phyloP scores from a whole-genome alignment of 2,888 invertebrate genomes.

The Archips crataeganus region DNA sequence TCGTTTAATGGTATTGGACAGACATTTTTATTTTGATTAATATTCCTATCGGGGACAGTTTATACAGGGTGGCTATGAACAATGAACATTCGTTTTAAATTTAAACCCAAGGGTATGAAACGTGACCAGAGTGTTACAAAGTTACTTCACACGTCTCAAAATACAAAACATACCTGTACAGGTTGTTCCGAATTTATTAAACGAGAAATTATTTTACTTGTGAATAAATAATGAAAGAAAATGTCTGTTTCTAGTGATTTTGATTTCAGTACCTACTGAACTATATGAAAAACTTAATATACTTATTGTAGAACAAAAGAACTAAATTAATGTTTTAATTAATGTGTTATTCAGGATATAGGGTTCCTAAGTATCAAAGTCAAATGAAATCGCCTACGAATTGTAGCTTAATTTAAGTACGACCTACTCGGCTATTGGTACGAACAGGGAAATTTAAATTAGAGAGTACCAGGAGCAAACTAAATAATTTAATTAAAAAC shows the following conservation, averaged over 20 bases:
- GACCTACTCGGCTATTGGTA: not conserved
- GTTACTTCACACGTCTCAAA: not conserved
- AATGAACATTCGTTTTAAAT: not conserved
- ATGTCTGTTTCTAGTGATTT: not conserved
- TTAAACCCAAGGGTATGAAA: not conserved
- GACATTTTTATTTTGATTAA: not conserved
- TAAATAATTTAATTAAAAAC: conserved; percentile 37
- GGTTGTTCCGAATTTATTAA: not conserved
- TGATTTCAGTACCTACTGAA: no score
- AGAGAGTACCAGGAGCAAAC: conserved; percentile 18
- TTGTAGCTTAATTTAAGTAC: conserved; percentile 2
- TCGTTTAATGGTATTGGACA: no score
- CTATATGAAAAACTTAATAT: no score
- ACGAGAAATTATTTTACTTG: not conserved
- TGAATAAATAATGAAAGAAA: not conserved
- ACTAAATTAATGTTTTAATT: not conserved
- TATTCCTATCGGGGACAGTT: not conserved
- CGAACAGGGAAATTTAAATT: conserved; percentile 12
- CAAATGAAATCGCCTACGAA: not conserved
- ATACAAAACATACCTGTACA: not conserved
- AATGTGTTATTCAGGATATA: not conserved
- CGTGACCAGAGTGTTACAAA: not conserved
- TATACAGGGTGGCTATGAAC: not conserved
- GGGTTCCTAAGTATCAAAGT: not conserved
- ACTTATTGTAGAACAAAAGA: no score